These are phyloP conservation scores for Phaenicophaeus curvirostris DNA, from an alignment of 2,797 vertebrate species.

Conservation along the genomic window DNA sequence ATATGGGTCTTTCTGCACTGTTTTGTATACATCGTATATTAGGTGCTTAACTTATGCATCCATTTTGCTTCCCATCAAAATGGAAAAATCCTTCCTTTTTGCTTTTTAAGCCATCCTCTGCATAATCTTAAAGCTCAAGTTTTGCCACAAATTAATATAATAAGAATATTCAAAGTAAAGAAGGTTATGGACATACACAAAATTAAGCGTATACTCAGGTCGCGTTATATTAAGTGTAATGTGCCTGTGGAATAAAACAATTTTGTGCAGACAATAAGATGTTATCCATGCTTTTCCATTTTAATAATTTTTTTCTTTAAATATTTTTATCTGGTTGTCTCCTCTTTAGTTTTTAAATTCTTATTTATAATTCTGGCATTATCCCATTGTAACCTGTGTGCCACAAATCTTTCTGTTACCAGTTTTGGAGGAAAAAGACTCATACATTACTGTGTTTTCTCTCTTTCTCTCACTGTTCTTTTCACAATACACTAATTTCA, in stretches of 20 bases:
- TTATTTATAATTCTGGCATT: neutral
- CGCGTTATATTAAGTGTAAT: neutral
- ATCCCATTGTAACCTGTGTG: neutral
- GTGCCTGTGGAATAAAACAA: neutral
- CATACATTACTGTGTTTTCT: neutral
- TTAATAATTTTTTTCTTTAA: neutral
- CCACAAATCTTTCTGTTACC: neutral
- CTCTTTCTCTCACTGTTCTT: neutral
- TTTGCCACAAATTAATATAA: neutral
- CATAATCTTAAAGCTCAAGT: neutral
- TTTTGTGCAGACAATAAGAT: neutral
- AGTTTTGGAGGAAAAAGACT: neutral
- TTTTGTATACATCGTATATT: neutral
- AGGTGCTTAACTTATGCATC: neutral
- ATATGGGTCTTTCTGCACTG: neutral
- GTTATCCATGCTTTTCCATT: neutral
- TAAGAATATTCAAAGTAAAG: neutral
- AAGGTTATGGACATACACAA: neutral
- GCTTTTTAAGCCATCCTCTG: neutral
- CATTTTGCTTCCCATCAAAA: neutral
- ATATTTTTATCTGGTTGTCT: neutral
- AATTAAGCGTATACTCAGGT: neutral
- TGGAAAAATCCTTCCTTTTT: neutral
- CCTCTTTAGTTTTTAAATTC: neutral
- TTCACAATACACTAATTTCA: neutral